phyloP scores from a whole-genome alignment of 2,888 invertebrate species.

The Lasius platythorax region DNA sequence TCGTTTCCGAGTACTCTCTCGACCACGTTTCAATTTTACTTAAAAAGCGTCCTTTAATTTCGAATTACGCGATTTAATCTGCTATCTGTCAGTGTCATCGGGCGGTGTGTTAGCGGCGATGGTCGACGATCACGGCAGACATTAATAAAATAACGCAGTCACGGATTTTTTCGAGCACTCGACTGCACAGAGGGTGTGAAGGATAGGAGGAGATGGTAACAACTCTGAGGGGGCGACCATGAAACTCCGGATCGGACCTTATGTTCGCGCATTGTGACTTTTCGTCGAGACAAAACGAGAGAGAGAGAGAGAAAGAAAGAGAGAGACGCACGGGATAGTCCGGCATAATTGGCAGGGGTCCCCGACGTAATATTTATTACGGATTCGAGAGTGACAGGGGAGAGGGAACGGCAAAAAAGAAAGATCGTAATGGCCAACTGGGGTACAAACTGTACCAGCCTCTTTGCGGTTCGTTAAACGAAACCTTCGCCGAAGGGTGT shows the following conservation, averaged over 20 bases:
- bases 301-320: conserved; percentile 30
- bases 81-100: conserved; percentile 52
- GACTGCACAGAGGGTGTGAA: conserved; percentile 59
- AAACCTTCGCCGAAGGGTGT: conserved; percentile 46
- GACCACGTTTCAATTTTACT: neutral
- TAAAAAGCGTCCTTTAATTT: conserved; percentile 21
- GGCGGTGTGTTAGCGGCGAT: conserved; percentile 67
- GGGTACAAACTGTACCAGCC: conserved; percentile 82
- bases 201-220: conserved; percentile 57
- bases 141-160: conserved; percentile 81
- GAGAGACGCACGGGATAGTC: conserved; percentile 49
- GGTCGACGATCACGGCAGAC: conserved; percentile 59
- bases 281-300: conserved; percentile 31
- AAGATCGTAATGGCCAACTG: conserved; percentile 82
- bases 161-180: conserved; percentile 75
- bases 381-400: conserved; percentile 56
- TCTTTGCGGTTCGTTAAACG: conserved; percentile 85
- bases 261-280: conserved; percentile 81
- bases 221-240: conserved; percentile 22
- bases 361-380: conserved; percentile 83
- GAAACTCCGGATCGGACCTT: conserved; percentile 75
- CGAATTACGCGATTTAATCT: conserved; percentile 12
- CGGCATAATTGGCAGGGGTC: conserved; percentile 83
- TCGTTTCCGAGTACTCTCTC: neutral
- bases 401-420: conserved; percentile 71